Base-by-base conservation (phyloP, 2,888 invertebrate genomes). In the Melitaea athalia region DNA sequence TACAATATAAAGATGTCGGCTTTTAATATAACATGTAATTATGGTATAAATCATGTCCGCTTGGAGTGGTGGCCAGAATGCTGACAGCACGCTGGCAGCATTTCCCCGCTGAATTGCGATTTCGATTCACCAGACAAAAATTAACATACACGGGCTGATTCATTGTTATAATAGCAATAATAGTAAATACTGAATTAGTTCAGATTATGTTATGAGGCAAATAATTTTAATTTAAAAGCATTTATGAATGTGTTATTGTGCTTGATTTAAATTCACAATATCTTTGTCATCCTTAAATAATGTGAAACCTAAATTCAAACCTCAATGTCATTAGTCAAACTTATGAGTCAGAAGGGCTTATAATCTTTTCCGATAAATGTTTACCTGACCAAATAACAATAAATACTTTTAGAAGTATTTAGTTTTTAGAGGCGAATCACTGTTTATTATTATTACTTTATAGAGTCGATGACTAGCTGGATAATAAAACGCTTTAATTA, bases 371-470 rank as follows among this genome's bases (percentile, higher is more conserved):
- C 60, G 3, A 49, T 61, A 53, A 53, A 24, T 15, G 59, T 59
- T 67, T 67, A 69, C 64, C 64, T 69, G 69, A 60, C 38, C 14
- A 62, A 52, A 57, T 67, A 60, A 50, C 67, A 61, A 70, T 70
- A 64, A 43, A 50, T 55, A 12, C 68, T 72, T 70, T 70, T 55
- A 57, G 72, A 72, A 72, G 67, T 49, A n/a, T 49, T 49, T 49
- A 49, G n/a, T 5, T 49, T 49, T n/a, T n/a, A 49, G 5, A 3
- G 31, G 7, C 53, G 24, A 14, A 12, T 53, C 31, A 5, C 11
- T 31, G 12, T 12, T 53, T 53, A 14, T 6, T 4, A 14, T 7
- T 55, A n/a, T 11, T 33, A 0, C 4, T 7, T n/a, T 2, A 14
- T n/a, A 31, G 33, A 14, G 47, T 33, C 12, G 12, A 24, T 24